Evolutionary conservation across 2,888 invertebrate genomes (phyloP), one percentile per base, ranked within the genome.

Genomic region (Pyrochroa serraticornis): DNA sequence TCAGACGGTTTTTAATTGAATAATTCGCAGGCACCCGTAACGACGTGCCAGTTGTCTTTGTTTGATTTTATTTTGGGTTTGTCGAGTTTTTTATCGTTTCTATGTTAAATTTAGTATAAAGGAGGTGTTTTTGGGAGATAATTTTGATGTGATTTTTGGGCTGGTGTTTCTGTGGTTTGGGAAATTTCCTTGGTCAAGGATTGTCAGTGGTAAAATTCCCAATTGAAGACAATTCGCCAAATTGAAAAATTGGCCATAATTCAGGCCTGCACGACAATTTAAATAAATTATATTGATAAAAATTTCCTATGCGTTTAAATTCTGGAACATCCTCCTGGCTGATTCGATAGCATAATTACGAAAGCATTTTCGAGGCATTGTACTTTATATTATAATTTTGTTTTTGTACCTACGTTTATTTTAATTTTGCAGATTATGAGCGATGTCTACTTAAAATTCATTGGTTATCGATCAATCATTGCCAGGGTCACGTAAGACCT

Each of bases 171-270:
- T 53, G 37, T 52, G 31, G 22, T 46, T 47, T 47, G 9, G 45
- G 38, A 43, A 42, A 50, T 36, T 43, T 42, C 34, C 42, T 50
- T 7, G 13, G 41, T 13, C 33, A 22, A 22, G 22, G 22, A 22
- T 22, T 22, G 22, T 22, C 22, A 5, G 2, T 36, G 9, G 43
- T 38, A 62, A 62, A 59, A 53, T 64, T 55, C 61, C 61, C 50
- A 61, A 58, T 61, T 63, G 58, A 46, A 46, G 14, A 38, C 48
- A 62, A 62, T 54, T 61, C 46, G 57, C 48, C 61, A 62, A 60
- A 62, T 62, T 64, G 53, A 51, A 57, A 64, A 62, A 64, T 64
- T 64, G 54, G 59, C 46, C 50, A 39, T 54, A 55, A 60, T 63
- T 53, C 58, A 56, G 46, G 45, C 47, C 35, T 49, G 45, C 33